Evolutionary conservation across 2,113 vertebrate genomes (phyloP).

Genomic region (Sylvilagus bachmani): DNA sequence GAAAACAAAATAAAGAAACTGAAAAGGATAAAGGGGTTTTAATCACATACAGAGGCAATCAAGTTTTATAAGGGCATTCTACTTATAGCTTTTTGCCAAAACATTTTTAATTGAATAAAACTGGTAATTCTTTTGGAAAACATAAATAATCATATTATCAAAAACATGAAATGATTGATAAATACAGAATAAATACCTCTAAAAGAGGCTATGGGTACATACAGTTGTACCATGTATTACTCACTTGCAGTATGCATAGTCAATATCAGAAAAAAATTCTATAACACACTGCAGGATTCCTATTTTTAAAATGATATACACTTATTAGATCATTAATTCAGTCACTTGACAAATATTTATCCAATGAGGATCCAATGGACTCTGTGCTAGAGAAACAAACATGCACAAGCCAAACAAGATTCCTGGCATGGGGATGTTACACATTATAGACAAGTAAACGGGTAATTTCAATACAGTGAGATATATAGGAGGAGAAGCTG

Average conservation of each 20-base stretch:
- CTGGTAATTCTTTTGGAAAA: slow-evolving; percentile 14
- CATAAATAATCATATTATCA: neutral
- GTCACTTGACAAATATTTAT: slow-evolving; percentile 1
- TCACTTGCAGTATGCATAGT: neutral
- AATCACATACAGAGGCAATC: neutral
- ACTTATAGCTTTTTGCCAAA: neutral
- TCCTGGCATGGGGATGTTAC: neutral
- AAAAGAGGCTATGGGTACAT: neutral
- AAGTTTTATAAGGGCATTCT: slow-evolving; percentile 43
- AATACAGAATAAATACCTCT: neutral
- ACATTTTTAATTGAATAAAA: slow-evolving; percentile 34
- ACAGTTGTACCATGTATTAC: neutral
- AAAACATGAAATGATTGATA: neutral
- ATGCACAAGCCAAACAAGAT: neutral
- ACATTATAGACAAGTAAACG: neutral
- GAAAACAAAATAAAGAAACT: neutral
- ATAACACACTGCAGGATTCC: neutral
- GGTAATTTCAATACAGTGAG: neutral
- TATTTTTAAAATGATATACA: slow-evolving; percentile 1
- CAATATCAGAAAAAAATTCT: slow-evolving; percentile 1
- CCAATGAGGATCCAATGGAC: neutral
- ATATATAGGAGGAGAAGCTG: neutral
- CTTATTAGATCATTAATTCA: slow-evolving; percentile 17
- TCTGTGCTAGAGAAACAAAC: neutral
- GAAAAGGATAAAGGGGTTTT: neutral